phyloP scores from a whole-genome alignment of 2,113 vertebrate species.

The Capreolus pygargus region DNA sequence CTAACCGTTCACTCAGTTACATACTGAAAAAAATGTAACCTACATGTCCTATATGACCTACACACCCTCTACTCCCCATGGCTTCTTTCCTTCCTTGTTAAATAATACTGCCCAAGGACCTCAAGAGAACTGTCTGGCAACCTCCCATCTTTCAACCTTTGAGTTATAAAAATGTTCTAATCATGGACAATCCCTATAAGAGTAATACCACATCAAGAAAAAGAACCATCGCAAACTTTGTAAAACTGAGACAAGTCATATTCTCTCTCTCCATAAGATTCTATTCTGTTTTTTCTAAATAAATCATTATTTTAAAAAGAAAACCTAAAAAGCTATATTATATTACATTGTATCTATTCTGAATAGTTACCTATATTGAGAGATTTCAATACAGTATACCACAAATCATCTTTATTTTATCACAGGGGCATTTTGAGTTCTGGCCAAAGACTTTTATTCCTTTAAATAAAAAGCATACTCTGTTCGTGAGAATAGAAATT shows the following conservation, averaged over 20 bases:
- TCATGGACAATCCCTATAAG: background rate
- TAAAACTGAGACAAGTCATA: background rate
- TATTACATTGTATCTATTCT: background rate
- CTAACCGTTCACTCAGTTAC: background rate
- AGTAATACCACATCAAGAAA: background rate
- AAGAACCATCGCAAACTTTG: background rate
- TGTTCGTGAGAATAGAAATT: background rate
- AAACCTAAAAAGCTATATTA: background rate
- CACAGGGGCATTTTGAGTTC: background rate
- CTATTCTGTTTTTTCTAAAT: background rate
- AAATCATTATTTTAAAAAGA: background rate
- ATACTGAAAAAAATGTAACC: background rate
- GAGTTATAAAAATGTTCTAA: background rate
- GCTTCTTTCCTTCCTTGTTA: background rate
- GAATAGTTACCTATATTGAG: background rate
- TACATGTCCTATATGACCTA: background rate
- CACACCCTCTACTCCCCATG: background rate
- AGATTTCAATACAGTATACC: background rate
- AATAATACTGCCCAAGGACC: background rate
- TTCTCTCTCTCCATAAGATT: background rate
- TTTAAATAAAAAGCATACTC: background rate
- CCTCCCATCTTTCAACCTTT: background rate
- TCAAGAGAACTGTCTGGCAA: background rate
- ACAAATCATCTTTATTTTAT: background rate
- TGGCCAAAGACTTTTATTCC: background rate